These are phyloP conservation scores for Moxostoma hubbsi DNA, from an alignment of 2,797 vertebrate species.

Conservation along the genomic window DNA sequence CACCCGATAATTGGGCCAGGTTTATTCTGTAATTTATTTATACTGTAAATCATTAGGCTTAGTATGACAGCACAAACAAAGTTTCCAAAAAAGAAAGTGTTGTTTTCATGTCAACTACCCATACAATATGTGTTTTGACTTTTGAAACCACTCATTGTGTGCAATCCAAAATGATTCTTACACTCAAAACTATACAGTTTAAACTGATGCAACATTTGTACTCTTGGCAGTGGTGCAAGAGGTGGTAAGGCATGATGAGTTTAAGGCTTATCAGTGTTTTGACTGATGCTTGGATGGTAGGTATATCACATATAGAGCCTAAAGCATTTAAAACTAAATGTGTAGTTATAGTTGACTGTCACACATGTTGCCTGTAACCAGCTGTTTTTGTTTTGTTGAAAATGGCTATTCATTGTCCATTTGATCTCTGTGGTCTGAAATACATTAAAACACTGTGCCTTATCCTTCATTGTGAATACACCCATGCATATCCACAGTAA, in stretches of 20 bases:
- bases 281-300: neutral
- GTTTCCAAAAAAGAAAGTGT: too few species aligned
- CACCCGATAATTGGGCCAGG: too few species aligned
- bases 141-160: neutral
- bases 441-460: neutral
- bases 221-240: neutral
- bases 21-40: too few species aligned
- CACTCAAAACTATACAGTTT: neutral
- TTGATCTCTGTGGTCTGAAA: neutral
- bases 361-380: too few species aligned
- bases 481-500: too few species aligned
- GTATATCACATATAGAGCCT: neutral
- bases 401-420: too few species aligned
- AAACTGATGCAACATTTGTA: neutral
- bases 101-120: neutral
- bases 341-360: too few species aligned
- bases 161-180: neutral
- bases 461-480: too few species aligned
- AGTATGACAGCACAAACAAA: too few species aligned
- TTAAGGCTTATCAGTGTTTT: slow-evolving; percentile 28
- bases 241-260: neutral
- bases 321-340: too few species aligned
- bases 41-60: too few species aligned
- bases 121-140: neutral
- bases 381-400: too few species aligned